Conservation (phyloP, 2,797 vertebrate genomes). For the Gambusia yucatana region DNA sequence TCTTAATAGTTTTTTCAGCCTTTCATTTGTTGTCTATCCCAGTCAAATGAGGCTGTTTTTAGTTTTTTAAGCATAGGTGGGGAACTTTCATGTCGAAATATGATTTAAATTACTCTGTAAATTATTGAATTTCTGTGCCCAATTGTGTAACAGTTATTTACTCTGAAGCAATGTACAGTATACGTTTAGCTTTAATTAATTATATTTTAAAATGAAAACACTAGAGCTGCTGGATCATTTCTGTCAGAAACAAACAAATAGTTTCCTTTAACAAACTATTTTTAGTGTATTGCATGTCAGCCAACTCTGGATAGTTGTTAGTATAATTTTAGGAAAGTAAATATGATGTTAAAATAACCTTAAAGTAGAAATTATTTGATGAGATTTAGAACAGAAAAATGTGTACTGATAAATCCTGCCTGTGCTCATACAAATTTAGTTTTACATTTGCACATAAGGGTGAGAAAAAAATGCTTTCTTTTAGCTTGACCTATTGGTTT, state of each 20-base stretch:
- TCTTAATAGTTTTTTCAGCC: background rate
- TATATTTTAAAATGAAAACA: background rate
- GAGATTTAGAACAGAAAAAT: background rate
- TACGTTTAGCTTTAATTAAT: background rate
- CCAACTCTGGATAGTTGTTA: background rate
- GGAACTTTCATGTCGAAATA: background rate
- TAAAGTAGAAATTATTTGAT: background rate
- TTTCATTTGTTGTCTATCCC: background rate
- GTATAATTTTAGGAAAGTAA: background rate
- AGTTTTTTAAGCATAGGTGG: background rate
- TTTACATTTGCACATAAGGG: background rate
- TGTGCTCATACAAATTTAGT: background rate
- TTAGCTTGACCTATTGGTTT: background rate
- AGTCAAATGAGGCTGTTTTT: background rate
- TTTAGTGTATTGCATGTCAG: no score
- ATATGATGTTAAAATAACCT: background rate
- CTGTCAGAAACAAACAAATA: background rate
- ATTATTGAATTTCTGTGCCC: background rate
- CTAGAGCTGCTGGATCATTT: background rate
- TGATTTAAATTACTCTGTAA: background rate
- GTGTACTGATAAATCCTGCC: background rate
- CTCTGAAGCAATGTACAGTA: background rate
- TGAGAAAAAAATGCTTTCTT: background rate
- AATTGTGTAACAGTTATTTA: background rate
- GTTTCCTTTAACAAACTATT: background rate